Percentiles rank a stretch among this genome's conserved stretches.
Conservation (phyloP, 2,113 vertebrate species). For the Clarias magur region DNA sequence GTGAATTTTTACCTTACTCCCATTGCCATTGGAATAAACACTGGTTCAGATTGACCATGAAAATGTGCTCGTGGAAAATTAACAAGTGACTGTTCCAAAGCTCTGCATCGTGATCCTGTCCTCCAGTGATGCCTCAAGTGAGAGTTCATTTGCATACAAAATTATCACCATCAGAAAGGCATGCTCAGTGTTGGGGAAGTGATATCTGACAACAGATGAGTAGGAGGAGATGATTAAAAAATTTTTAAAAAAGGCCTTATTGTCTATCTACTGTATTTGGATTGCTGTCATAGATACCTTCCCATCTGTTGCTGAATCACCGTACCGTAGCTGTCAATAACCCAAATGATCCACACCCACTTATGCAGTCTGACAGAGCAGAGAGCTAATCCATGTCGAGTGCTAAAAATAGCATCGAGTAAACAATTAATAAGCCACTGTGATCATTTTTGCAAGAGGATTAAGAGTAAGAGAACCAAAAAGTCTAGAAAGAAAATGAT, state of each 20-base stretch:
- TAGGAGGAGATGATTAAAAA: background rate
- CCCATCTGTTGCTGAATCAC: conserved; percentile 58
- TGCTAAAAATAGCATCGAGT: background rate
- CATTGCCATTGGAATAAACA: background rate
- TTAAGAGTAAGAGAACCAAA: background rate
- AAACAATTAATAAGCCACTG: background rate
- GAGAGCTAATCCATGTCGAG: background rate
- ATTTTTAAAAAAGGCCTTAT: background rate
- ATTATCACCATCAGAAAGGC: background rate
- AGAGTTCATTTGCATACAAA: background rate
- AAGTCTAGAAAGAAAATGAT: background rate
- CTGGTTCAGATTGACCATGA: background rate
- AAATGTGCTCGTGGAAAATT: background rate
- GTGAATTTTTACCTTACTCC: background rate
- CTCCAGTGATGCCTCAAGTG: background rate
- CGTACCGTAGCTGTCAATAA: conserved; percentile 64
- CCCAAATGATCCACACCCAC: conserved; percentile 51
- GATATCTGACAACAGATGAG: background rate
- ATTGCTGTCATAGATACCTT: conserved; percentile 24
- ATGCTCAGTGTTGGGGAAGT: background rate
- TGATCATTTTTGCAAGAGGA: background rate
- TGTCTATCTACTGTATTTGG: conserved; percentile 17
- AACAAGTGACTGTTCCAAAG: background rate
- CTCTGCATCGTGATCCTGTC: background rate
- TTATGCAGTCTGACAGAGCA: conserved; percentile 13